phyloP scores from a whole-genome alignment of 2,888 invertebrate species.

The Lasioglossum leucozonium region DNA sequence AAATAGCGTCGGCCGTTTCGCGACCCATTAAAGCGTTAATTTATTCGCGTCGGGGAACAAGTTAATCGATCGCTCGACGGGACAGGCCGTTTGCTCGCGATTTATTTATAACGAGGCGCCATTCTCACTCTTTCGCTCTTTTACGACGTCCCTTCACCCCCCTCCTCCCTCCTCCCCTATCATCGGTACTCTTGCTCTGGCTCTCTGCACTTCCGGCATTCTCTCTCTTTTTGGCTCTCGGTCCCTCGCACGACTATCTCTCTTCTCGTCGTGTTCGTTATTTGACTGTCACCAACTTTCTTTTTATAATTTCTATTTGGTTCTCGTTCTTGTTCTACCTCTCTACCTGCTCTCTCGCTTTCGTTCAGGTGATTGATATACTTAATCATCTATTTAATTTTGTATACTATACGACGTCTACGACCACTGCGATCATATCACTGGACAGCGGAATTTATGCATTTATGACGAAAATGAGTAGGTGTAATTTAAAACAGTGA shows the following conservation, averaged over 20 bases:
- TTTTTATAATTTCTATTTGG: not conserved
- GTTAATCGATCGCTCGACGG: constrained; percentile 47
- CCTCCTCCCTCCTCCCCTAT: not conserved
- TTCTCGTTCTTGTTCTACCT: not conserved
- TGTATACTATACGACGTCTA: no score
- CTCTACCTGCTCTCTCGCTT: no score
- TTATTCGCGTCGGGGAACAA: constrained; percentile 47
- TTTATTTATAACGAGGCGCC: constrained; percentile 46
- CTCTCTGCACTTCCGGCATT: not conserved
- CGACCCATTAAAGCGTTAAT: constrained; percentile 58
- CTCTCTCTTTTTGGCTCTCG: not conserved
- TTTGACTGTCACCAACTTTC: not conserved
- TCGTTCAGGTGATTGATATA: no score
- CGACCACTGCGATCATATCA: no score
- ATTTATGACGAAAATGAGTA: no score
- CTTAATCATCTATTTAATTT: no score
- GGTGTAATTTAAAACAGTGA: no score
- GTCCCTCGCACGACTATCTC: not conserved
- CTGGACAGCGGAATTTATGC: no score
- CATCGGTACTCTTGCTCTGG: not conserved
- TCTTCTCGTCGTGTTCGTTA: not conserved
- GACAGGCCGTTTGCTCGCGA: constrained; percentile 36
- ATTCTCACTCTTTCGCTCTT: not conserved
- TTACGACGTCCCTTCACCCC: not conserved
- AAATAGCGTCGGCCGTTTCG: constrained; percentile 50